phyloP scores from a whole-genome alignment of 1,140 invertebrate species.

The Drosophila truncata region DNA sequence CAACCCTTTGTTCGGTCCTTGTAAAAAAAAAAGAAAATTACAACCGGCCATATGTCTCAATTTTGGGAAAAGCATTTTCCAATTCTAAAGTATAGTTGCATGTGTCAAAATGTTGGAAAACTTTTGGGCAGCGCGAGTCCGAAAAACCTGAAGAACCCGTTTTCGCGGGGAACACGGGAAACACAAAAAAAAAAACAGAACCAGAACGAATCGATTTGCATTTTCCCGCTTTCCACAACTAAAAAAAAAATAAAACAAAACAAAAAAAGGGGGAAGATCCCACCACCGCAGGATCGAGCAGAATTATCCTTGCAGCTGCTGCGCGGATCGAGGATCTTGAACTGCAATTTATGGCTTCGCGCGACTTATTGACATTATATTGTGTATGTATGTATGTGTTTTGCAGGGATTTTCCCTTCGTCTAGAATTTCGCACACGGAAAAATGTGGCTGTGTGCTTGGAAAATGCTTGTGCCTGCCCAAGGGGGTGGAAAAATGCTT shows the following conservation, averaged over 20 bases:
- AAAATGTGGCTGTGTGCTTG: slow-evolving; percentile 28
- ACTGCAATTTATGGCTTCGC: slow-evolving; percentile 44
- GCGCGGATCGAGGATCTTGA: slow-evolving; percentile 28
- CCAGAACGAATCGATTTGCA: slow-evolving; percentile 71
- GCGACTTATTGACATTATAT: slow-evolving; percentile 67
- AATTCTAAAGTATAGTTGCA: slow-evolving; percentile 24
- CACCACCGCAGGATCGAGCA: slow-evolving; percentile 35
- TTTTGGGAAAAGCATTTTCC: slow-evolving; percentile 49
- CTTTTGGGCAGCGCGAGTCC: slow-evolving; percentile 37
- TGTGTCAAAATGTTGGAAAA: slow-evolving; percentile 63
- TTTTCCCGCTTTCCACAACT: slow-evolving; percentile 22
- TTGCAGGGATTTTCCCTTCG: slow-evolving; percentile 3
- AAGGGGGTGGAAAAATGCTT: slow-evolving; percentile 19
- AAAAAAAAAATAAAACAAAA: background rate
- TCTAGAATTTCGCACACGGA: slow-evolving; percentile 35
- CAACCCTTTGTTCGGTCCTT: slow-evolving; percentile 37
- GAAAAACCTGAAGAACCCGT: slow-evolving; percentile 36
- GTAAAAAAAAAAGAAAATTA: background rate
- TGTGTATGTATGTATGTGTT: background rate
- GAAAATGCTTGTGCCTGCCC: slow-evolving; percentile 12
- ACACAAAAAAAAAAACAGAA: slow-evolving; percentile 31
- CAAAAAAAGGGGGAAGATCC: slow-evolving; percentile 19
- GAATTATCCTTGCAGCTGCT: slow-evolving; percentile 42
- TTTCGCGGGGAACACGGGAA: slow-evolving; percentile 12
- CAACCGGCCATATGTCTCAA: slow-evolving; percentile 64